Conservation (phyloP, 2,797 vertebrate genomes). For the Chaunax sp. region DNA sequence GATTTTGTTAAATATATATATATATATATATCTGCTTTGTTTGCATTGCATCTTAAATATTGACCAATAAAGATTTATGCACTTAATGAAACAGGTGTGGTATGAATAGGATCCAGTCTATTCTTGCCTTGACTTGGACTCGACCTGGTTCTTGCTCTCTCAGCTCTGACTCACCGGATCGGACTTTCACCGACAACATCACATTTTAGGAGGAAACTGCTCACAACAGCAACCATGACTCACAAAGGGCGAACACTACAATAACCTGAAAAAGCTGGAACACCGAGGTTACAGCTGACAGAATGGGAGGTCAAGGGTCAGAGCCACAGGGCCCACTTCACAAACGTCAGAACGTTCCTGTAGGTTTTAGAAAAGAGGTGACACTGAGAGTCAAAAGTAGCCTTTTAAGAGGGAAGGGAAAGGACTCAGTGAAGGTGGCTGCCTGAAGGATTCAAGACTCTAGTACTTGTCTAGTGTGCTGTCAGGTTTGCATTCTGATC, state of each 20-base stretch:
- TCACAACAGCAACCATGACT: slow-evolving; percentile 37
- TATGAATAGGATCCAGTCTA: not conserved
- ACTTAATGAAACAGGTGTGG: not conserved
- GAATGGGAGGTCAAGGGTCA: slow-evolving; percentile 52
- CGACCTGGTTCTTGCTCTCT: slow-evolving; percentile 31
- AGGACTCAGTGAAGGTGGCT: not conserved
- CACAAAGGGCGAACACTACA: slow-evolving; percentile 50
- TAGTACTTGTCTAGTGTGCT: not conserved
- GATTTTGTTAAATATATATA: too few relatives aligned
- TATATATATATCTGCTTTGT: not conserved
- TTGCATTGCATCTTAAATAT: not conserved
- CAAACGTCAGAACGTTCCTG: slow-evolving; percentile 10
- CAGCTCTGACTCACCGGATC: slow-evolving; percentile 2
- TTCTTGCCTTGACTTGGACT: slow-evolving; percentile 36
- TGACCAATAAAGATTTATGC: not conserved
- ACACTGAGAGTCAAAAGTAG: not conserved
- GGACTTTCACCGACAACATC: slow-evolving; percentile 3
- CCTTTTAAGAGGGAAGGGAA: not conserved
- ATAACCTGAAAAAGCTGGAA: slow-evolving; percentile 53
- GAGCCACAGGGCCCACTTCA: slow-evolving; percentile 18
- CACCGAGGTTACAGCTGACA: not conserved
- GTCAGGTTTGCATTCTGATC: not conserved
- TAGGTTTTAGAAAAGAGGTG: slow-evolving; percentile 4
- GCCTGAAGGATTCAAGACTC: not conserved
- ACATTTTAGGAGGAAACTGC: slow-evolving; percentile 33